These are phyloP conservation scores for Antheraea assamensis DNA, from an alignment of 2,888 invertebrate genomes.

Conservation along the genomic window DNA sequence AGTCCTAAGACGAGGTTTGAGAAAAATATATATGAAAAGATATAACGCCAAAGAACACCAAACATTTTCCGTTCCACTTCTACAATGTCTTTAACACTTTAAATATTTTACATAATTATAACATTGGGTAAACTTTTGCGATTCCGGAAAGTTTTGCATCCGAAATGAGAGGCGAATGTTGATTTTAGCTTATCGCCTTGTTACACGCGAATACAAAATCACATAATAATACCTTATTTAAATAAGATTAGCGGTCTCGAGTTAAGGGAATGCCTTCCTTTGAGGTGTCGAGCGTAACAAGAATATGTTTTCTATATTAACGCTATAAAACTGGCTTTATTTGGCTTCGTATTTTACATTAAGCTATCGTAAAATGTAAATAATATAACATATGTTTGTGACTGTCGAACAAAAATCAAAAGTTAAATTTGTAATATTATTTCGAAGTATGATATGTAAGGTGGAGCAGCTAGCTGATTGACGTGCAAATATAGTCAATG, in stretches of 20 bases:
- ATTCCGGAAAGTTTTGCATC: conserved; percentile 41
- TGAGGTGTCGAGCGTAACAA: conserved; percentile 27
- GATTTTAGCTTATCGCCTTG: conserved; percentile 50
- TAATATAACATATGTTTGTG: no score
- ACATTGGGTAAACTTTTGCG: conserved; percentile 38
- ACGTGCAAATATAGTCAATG: no score
- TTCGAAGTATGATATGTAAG: no score
- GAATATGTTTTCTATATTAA: conserved; percentile 11
- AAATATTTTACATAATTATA: conserved; percentile 25
- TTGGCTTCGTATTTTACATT: background rate
- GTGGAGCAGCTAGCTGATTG: no score
- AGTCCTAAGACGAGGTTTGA: background rate
- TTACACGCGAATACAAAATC: conserved; percentile 51
- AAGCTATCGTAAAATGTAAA: no score
- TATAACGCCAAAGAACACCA: background rate
- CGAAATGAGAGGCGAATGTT: conserved; percentile 39
- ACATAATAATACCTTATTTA: conserved; percentile 52
- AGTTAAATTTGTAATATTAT: no score
- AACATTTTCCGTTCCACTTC: background rate
- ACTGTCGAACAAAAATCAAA: no score
- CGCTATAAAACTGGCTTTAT: no score
- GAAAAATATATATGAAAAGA: background rate
- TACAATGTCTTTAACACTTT: conserved; percentile 23
- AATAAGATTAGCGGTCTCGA: conserved; percentile 45
- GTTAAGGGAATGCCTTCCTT: conserved; percentile 30